Percentiles rank a stretch among this genome's conserved stretches.
phyloP scores from a whole-genome alignment of 2,113 vertebrate genomes.

The Passer montanus region DNA sequence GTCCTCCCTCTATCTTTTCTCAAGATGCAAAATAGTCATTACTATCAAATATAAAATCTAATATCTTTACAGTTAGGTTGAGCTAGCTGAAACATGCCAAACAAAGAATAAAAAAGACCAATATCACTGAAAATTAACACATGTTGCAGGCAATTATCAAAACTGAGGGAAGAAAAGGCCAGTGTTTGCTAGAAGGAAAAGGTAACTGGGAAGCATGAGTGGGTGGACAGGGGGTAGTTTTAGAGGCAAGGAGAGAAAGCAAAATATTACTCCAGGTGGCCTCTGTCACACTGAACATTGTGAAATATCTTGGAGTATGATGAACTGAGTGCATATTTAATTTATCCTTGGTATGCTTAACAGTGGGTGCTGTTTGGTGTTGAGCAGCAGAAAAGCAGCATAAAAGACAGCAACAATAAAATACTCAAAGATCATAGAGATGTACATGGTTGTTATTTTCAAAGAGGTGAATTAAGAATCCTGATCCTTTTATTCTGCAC shows the following conservation, averaged over 20 bases:
- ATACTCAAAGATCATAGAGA: not conserved
- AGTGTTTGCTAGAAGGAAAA: not conserved
- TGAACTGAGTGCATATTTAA: not conserved
- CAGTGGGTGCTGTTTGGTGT: not conserved
- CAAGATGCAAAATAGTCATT: not conserved
- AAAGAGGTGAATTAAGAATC: not conserved
- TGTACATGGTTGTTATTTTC: not conserved
- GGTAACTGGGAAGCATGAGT: rapidly evolving
- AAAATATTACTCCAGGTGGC: not conserved
- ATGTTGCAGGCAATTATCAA: not conserved
- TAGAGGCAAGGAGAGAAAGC: not conserved
- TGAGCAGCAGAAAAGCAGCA: not conserved
- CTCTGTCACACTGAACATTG: not conserved
- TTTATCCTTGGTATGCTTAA: not conserved
- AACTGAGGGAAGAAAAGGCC: not conserved
- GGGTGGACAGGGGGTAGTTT: too few relatives aligned
- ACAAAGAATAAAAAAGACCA: not conserved
- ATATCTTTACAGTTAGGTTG: not conserved
- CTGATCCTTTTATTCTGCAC: not conserved
- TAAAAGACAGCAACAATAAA: not conserved
- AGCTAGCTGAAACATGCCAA: not conserved
- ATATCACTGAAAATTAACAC: not conserved
- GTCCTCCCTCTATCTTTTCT: not conserved
- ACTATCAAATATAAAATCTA: not conserved
- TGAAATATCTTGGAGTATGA: not conserved